Base-by-base conservation (phyloP, 2,113 vertebrate species). In the Catharus minimus region DNA sequence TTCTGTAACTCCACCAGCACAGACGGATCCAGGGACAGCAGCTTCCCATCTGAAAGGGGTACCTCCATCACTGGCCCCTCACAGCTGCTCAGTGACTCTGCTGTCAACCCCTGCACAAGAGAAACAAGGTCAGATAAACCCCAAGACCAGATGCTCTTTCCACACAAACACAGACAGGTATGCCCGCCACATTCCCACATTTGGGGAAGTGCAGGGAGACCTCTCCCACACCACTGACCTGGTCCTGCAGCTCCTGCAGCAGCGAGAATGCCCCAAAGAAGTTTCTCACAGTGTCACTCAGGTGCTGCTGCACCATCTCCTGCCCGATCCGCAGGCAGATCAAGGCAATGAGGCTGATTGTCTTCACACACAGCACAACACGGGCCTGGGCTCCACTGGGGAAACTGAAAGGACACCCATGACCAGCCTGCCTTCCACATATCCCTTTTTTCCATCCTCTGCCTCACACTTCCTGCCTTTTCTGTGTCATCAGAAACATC, bases 291-390 rank as follows among this genome's bases (percentile, higher is more conserved):
- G 98, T 98, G 80, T 99, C 98, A 6, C 98, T 98, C 95, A 99
- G 98, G 95, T 99, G 99, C 96, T 98, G 98, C 92, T 99, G 99
- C 87, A 99, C 99, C 99, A 99, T 99, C 98, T 99, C 99, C 88
- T 98, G 98, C 80, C 99, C 99, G 2, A 99, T 99, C 57, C 99
- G 97, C 93, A 99, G 95, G 93, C 99, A 99, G 95, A 99, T 99
- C 92, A 99, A 97, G 49, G 98, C 99, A 73, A 99, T 98, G 15
- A 99, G 97, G 93, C 99, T 98, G 95, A 99, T 97, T 38, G 98
- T 99, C 97, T 99, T 99, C 75, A 99, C 82, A 56, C 99, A 99
- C 81, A 99, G 94, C 9, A 98, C 98, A 24, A 97, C 95, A n/a
- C 99, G 99, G 32, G 98, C 98, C 96, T 99, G 99, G 88, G 98